These are phyloP conservation scores for Notarius lentiginosus DNA, from an alignment of 2,113 vertebrate genomes.

Conservation along the genomic window DNA sequence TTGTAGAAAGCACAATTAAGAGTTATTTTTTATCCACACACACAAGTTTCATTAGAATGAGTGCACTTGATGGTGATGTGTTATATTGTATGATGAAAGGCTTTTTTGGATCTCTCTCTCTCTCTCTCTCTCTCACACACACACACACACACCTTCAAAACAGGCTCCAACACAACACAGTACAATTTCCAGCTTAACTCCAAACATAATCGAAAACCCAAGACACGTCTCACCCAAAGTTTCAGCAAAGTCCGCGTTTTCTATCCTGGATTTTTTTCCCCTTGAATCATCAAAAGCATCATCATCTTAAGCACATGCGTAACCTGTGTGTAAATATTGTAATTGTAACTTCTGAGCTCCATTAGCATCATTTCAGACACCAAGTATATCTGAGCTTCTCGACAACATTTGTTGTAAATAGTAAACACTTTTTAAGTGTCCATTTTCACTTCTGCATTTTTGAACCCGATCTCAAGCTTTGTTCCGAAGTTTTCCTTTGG, in stretches of 20 bases:
- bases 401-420: background rate
- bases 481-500: background rate
- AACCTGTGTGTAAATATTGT: background rate
- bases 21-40: background rate
- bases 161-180: background rate
- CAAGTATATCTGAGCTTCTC: background rate
- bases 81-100: background rate
- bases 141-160: background rate
- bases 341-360: background rate
- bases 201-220: too few relatives aligned
- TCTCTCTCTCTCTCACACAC: background rate
- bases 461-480: too few relatives aligned
- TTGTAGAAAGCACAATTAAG: background rate
- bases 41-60: constrained; percentile 9
- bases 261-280: background rate
- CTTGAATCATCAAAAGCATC: background rate
- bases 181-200: background rate
- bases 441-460: too few relatives aligned
- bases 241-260: background rate
- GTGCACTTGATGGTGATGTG: constrained; percentile 23
- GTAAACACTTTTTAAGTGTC: background rate
- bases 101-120: background rate
- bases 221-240: background rate
- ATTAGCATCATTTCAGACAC: background rate
- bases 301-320: too few relatives aligned